These are phyloP conservation scores for Amblyornis subalaris DNA, from an alignment of 2,113 vertebrate species.

Conservation along the genomic window DNA sequence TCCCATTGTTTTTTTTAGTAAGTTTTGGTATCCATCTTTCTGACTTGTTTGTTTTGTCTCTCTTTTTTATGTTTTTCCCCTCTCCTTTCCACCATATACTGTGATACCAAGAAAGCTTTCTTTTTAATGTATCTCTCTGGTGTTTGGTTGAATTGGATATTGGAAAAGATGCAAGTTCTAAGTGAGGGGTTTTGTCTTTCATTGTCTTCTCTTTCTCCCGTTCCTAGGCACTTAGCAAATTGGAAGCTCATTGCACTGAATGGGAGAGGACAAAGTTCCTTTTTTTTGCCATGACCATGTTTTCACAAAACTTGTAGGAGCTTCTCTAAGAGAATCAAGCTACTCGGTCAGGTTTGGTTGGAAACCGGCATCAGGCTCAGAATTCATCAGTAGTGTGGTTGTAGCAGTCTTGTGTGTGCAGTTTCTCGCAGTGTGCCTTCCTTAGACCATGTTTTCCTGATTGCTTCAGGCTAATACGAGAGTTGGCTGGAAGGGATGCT, in stretches of 20 bases:
- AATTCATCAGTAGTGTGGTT: background rate
- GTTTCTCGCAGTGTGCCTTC: background rate
- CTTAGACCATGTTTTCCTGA: fast-evolving
- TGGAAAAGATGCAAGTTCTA: background rate
- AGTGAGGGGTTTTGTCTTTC: background rate
- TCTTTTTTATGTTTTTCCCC: background rate
- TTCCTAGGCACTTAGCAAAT: background rate
- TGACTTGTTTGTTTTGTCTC: background rate
- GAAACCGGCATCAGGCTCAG: background rate
- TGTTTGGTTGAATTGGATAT: background rate
- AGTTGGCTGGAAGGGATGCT: background rate
- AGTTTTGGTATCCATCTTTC: background rate
- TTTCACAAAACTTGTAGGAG: background rate
- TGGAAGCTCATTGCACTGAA: background rate
- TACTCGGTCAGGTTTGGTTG: background rate
- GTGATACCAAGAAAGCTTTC: background rate
- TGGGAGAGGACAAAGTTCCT: background rate
- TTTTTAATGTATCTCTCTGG: background rate
- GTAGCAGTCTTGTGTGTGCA: background rate
- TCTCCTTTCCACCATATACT: no score
- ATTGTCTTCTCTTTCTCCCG: background rate
- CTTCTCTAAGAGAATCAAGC: background rate
- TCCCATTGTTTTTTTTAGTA: background rate
- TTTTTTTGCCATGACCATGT: background rate
- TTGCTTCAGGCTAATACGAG: fast-evolving